These are phyloP conservation scores for Boulengeromyrus knoepffleri DNA, from an alignment of 2,113 vertebrate species.

Conservation along the genomic window DNA sequence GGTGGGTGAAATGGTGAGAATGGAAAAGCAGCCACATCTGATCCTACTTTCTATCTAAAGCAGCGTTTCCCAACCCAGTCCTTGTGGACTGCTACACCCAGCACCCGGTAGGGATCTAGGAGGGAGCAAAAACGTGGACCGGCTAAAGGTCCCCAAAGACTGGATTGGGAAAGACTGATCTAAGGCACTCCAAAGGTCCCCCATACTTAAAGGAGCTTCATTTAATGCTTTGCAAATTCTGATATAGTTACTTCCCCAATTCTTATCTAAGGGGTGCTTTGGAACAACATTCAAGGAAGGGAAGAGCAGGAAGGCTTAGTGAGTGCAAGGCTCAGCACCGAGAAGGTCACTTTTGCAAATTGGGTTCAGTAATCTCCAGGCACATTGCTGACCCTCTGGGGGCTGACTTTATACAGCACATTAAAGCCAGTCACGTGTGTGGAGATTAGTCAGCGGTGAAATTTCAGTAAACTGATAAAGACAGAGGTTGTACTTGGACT, in stretches of 20 bases:
- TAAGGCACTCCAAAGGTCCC: slow-evolving; percentile 27
- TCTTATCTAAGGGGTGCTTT: slow-evolving; percentile 52
- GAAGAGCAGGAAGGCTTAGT: slow-evolving; percentile 63
- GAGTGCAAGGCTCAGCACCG: slow-evolving; percentile 50
- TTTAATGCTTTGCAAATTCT: slow-evolving; percentile 43
- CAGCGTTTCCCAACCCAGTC: neutral
- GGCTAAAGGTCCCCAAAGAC: neutral
- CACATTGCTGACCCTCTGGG: slow-evolving; percentile 54
- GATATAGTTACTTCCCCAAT: slow-evolving; percentile 45
- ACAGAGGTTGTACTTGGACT: slow-evolving; percentile 31
- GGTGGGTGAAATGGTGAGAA: neutral
- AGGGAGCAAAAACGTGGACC: neutral
- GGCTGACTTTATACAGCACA: slow-evolving; percentile 60
- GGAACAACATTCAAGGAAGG: slow-evolving; percentile 48
- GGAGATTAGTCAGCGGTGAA: slow-evolving; percentile 54
- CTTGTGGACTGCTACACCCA: neutral
- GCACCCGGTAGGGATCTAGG: neutral
- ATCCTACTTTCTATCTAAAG: slow-evolving; percentile 27
- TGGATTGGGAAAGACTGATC: neutral
- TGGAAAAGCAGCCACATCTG: slow-evolving; percentile 13
- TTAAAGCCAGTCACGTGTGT: slow-evolving; percentile 55
- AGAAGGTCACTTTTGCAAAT: slow-evolving; percentile 72
- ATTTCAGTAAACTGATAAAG: slow-evolving; percentile 33
- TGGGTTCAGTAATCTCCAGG: slow-evolving; percentile 70
- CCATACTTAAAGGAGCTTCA: slow-evolving; percentile 46